Evolutionary conservation across 2,113 vertebrate genomes (phyloP).

Genomic region (Menura novaehollandiae): DNA sequence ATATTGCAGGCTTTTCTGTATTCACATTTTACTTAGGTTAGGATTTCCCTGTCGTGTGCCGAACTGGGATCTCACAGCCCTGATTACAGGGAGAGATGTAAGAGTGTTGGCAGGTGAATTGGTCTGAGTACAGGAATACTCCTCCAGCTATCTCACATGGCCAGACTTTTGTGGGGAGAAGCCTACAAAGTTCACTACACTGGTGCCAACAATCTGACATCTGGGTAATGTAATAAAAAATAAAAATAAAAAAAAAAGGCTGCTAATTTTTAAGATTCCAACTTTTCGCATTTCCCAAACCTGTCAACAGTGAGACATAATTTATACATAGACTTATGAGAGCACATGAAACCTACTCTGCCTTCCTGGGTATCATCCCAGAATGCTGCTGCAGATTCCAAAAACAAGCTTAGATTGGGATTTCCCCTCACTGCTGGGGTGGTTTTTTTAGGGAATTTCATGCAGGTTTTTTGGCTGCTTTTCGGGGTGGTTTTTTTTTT

Average conservation of each 20-base stretch:
- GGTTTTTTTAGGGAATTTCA: accelerated
- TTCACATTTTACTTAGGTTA: background rate
- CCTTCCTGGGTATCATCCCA: background rate
- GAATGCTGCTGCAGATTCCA: background rate
- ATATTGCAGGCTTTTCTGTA: background rate
- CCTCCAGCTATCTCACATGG: background rate
- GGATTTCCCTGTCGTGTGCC: background rate
- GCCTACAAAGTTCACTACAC: background rate
- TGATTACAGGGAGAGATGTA: background rate
- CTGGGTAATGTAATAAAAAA: background rate
- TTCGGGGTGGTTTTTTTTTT: background rate
- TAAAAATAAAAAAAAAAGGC: accelerated
- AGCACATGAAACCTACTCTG: background rate
- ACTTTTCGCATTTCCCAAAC: background rate
- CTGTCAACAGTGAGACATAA: background rate
- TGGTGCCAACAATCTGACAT: accelerated
- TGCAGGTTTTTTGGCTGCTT: accelerated
- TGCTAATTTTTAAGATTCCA: background rate
- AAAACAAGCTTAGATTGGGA: accelerated
- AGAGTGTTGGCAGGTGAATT: background rate
- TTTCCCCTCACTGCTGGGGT: background rate
- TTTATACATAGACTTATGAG: background rate
- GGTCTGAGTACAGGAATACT: background rate
- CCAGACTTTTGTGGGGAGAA: background rate
- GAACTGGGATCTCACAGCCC: background rate